Evolutionary conservation across 1,140 invertebrate species (phyloP).

Genomic region (Drosophila lowei): DNA sequence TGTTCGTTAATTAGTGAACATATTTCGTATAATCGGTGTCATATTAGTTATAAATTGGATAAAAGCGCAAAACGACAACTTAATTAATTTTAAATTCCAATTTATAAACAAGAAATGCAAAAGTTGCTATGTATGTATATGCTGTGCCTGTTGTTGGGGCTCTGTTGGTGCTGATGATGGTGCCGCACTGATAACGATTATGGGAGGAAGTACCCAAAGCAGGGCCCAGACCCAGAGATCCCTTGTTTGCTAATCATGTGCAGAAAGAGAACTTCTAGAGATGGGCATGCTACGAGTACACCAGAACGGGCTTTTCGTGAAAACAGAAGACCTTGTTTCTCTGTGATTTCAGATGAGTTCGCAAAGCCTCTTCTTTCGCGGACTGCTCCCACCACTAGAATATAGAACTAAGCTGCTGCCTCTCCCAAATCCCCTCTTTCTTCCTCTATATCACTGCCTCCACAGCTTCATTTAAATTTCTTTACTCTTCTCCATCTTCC

Average conservation of each 20-base stretch:
- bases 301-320: too few relatives aligned
- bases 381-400: too few relatives aligned
- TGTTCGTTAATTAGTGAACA: slow-evolving; percentile 83
- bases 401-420: not conserved
- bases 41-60: slow-evolving; percentile 83
- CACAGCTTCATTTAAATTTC: slow-evolving; percentile 79
- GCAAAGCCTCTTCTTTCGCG: too few relatives aligned
- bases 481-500: slow-evolving; percentile 17
- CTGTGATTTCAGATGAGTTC: too few relatives aligned
- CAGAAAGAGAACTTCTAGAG: slow-evolving; percentile 34
- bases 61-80: slow-evolving; percentile 83
- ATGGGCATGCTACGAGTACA: too few relatives aligned
- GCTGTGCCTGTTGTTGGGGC: slow-evolving; percentile 5
- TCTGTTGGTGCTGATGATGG: slow-evolving; percentile 39
- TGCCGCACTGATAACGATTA: slow-evolving; percentile 72
- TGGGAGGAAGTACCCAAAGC: slow-evolving; percentile 26
- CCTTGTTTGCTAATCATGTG: slow-evolving; percentile 58
- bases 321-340: too few relatives aligned
- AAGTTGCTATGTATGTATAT: slow-evolving; percentile 1
- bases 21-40: slow-evolving; percentile 83
- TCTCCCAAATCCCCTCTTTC: too few relatives aligned
- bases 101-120: slow-evolving; percentile 69
- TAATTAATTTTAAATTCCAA: slow-evolving; percentile 83
- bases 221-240: not conserved
- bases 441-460: slow-evolving; percentile 1